Base-by-base conservation (phyloP, 2,888 invertebrate genomes). In the Cheilosia urbana region DNA sequence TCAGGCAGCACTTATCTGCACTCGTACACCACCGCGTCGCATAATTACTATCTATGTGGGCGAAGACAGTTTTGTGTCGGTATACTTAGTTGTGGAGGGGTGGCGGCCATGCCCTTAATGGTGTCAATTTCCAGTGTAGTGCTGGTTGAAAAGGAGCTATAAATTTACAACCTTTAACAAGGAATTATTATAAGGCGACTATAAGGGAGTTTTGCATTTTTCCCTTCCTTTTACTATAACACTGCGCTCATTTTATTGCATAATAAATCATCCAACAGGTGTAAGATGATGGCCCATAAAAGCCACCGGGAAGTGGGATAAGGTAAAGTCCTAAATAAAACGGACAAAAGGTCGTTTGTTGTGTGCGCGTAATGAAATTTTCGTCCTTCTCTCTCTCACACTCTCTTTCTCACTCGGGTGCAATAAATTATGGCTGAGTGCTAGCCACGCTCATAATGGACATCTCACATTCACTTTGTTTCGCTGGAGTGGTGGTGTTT, bases 201-300 rank as follows among this genome's bases (percentile, higher is more conserved):
- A n/a, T n/a, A n/a, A n/a, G 11, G 2, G 53, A 30, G 37, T 37
- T 47, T 24, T 80, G 55, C 37, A 37, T 75, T 83, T 45, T 47
- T 45, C 62, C 55, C 55, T 62, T 53, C 13, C 11, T 21, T 51
- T 30, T 9, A 9, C 24, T 45, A 9, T n/a, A 42, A 9, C n/a
- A 47, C 7, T 45, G 17, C 47, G 17, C 37, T 37, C 37, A 13
- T n/a, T 42, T 5, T 57, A 19, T 80, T 76, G 45, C 85, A 51
- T 47, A 65, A 77, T 85, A 85, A 85, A 85, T 85, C 81, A 81
- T 68, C 71, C 81, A 81, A 85, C 85, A 85, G 85, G 85, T 85
- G 85, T 51, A 77, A 71, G 80, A 71, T 68, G 76, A 77, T 63
- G 85, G 76, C 51, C 81, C 66, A 72, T 81, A 71, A 84, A 73